Conservation (phyloP, 2,888 invertebrate species). For the Hyposoter dolosus region DNA sequence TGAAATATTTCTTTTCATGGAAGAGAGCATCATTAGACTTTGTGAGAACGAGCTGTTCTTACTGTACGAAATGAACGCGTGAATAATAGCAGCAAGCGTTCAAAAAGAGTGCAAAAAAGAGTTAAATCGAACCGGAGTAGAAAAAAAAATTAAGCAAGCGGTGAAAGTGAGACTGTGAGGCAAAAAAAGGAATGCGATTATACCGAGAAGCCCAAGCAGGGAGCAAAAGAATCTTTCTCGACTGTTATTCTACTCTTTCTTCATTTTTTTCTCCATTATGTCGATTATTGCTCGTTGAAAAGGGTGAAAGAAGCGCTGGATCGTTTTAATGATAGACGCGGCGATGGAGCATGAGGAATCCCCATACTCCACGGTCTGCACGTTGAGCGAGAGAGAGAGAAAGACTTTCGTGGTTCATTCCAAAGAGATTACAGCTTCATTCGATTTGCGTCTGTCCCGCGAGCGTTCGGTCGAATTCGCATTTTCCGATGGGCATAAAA, state of each 20-base stretch:
- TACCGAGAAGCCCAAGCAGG: slow-evolving; percentile 29
- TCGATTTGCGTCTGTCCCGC: slow-evolving; percentile 50
- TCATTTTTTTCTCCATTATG: slow-evolving; percentile 19
- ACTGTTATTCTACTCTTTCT: slow-evolving; percentile 25
- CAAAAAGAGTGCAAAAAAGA: not conserved
- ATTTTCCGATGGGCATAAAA: slow-evolving; percentile 53
- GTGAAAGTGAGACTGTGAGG: slow-evolving; percentile 31
- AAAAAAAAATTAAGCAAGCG: slow-evolving; percentile 24
- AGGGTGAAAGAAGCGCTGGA: not conserved
- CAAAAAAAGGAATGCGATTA: slow-evolving; percentile 37
- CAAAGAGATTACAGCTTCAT: slow-evolving; percentile 53
- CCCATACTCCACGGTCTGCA: not conserved
- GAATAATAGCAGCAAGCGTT: not conserved
- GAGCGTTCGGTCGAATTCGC: slow-evolving; percentile 50
- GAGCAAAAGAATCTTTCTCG: slow-evolving; percentile 6
- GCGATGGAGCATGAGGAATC: slow-evolving; percentile 21
- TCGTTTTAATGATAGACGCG: slow-evolving; percentile 51
- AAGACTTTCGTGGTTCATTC: slow-evolving; percentile 6
- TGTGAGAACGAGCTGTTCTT: not conserved
- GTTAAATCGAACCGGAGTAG: not conserved
- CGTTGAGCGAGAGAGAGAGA: not conserved
- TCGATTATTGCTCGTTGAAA: slow-evolving; percentile 28
- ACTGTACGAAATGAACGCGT: not conserved
- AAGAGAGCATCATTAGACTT: not conserved
- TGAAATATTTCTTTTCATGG: slow-evolving; percentile 8